These are phyloP conservation scores for Copsychus sechellarum DNA, from an alignment of 2,113 vertebrate genomes.

Conservation along the genomic window DNA sequence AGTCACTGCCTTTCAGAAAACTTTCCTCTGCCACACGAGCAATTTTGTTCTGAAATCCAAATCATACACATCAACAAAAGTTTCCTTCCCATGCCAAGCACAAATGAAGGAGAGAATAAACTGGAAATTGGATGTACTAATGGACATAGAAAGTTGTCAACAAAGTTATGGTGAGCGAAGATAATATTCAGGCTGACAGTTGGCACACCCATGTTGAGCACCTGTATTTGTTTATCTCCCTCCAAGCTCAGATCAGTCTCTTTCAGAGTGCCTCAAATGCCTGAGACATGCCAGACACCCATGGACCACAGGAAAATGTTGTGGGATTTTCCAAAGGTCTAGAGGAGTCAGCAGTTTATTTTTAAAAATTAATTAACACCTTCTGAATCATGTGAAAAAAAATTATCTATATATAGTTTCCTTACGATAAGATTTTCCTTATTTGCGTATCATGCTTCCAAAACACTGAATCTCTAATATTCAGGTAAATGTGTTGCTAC, in stretches of 20 bases:
- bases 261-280: background rate
- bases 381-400: background rate
- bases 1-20: background rate
- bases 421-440: background rate
- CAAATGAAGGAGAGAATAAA: constrained; percentile 4
- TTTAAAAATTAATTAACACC: background rate
- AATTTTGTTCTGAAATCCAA: background rate
- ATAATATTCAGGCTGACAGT: constrained; percentile 29
- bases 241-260: constrained; percentile 9
- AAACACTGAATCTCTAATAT: background rate
- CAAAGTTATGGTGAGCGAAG: background rate
- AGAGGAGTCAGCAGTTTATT: background rate
- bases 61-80: background rate
- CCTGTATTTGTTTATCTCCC: background rate
- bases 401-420: background rate
- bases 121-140: background rate
- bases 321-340: constrained; percentile 2
- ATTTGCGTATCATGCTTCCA: background rate
- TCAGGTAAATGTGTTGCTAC: background rate
- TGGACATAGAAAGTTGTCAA: background rate
- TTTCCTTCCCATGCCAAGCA: background rate
- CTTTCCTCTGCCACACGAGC: background rate
- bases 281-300: constrained; percentile 3
- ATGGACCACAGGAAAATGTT: background rate
- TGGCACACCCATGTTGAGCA: constrained; percentile 15